phyloP scores from a whole-genome alignment of 2,113 vertebrate genomes.

The Hucho hucho region DNA sequence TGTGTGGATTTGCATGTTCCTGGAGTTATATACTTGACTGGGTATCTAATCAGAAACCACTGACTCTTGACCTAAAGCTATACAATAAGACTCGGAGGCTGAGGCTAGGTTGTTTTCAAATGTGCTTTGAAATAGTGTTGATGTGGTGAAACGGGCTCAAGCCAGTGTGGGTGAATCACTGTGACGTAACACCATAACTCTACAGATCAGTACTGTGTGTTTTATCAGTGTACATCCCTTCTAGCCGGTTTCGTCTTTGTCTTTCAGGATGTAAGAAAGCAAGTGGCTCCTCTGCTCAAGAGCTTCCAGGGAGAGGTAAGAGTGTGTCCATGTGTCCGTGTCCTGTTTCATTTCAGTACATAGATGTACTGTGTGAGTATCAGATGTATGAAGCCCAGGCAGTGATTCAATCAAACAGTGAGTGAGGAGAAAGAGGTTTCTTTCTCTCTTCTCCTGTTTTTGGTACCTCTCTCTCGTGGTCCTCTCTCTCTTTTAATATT shows the following conservation, averaged over 20 bases:
- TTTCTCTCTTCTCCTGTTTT: too few species aligned
- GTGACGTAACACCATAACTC: too few species aligned
- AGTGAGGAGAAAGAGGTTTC: too few species aligned
- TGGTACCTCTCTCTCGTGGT: too few species aligned
- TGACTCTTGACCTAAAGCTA: slow-evolving; percentile 64
- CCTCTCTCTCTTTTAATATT: too few species aligned
- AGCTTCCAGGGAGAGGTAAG: slow-evolving; percentile 99
- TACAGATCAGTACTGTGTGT: too few species aligned
- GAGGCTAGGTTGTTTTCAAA: too few species aligned
- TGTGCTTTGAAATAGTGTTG: background rate
- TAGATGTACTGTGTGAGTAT: too few species aligned
- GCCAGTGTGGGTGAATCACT: background rate
- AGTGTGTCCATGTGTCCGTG: background rate
- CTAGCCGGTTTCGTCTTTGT: slow-evolving; percentile 17
- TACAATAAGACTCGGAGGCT: slow-evolving; percentile 26
- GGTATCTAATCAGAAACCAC: background rate
- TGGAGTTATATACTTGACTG: slow-evolving; percentile 54
- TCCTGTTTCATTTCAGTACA: background rate
- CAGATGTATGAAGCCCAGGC: too few species aligned
- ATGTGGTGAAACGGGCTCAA: too few species aligned
- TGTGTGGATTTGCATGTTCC: slow-evolving; percentile 70
- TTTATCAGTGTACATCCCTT: too few species aligned
- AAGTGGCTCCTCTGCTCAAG: slow-evolving; percentile 97
- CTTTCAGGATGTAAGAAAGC: slow-evolving; percentile 93
- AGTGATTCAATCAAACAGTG: too few species aligned